Evolutionary conservation across 2,113 vertebrate species (phyloP), one percentile per base, ranked within the genome.

Genomic region (Micronycteris hirsuta): DNA sequence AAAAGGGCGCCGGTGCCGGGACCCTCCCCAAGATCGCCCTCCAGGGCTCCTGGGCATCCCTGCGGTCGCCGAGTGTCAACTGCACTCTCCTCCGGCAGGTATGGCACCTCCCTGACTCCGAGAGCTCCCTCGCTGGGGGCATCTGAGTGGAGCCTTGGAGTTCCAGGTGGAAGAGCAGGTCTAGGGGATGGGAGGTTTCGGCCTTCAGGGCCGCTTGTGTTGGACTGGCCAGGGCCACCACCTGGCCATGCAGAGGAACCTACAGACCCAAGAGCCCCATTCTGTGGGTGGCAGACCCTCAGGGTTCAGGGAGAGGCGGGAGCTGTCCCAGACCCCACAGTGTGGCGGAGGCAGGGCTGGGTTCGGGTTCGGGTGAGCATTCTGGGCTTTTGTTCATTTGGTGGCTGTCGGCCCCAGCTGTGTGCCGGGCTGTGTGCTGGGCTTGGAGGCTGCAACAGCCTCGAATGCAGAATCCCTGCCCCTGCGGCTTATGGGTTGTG

Each of bases 11-110:
- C 0, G 86, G 97, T 70, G 84, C 97, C 26, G 97, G 45, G 76
- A 97, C 91, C 26, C 97, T 98, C 13, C 98, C 99, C 74, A 98
- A 99, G 98, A 98, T 99, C 33, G 98, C 98, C 54, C 98, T 99
- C 52, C 99, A 99, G 85, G 99, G 99, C 81, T 99, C 99, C 11
- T 99, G 99, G 99, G 99, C 99, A 0, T 99, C 99, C 20, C 98
- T 99, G 68, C 98, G 98, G 77, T 99, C 99, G 3, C 99, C 99
- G 0, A 98, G 98, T 31, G 98, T 99, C 96, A 99, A 99, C 98
- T 99, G 99, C 70, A 98, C 99, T 3, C 98, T 99, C 81, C 98
- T 98, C 94, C 98, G 98, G 31, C 99, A 99, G 99, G 99, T 99
- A 98, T n/a, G 96, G 9, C 0, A 0, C n/a, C 92, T 71, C 80